These are phyloP conservation scores for Hirtodrosophila cameraria DNA, from an alignment of 2,888 invertebrate species.

Conservation along the genomic window DNA sequence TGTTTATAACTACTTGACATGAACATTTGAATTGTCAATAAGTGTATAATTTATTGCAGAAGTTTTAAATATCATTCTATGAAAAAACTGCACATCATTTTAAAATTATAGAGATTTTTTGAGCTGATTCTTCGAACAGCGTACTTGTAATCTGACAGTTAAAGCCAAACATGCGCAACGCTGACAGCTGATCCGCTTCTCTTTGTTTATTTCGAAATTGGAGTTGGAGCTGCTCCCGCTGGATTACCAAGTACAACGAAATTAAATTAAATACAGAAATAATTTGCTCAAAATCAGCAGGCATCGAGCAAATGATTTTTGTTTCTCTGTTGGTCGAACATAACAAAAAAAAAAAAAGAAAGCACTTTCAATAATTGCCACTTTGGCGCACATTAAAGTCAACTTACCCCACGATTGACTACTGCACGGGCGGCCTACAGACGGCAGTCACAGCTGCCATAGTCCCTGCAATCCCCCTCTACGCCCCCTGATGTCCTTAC, in stretches of 20 bases:
- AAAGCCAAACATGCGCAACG: background rate
- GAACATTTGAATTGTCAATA: no score
- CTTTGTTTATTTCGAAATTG: background rate
- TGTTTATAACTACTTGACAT: no score
- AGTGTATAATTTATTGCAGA: no score
- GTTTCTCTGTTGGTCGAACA: constrained; percentile 35
- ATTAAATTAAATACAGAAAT: constrained; percentile 78
- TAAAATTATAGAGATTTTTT: no score
- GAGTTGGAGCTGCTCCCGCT: constrained; percentile 16
- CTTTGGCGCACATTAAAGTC: constrained; percentile 78
- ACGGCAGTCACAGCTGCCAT: constrained; percentile 1
- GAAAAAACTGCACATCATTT: no score
- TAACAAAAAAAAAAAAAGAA: no score
- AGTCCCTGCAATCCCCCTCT: background rate
- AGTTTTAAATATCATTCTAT: no score
- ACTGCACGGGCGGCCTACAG: constrained; percentile 47
- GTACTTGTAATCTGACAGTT: background rate
- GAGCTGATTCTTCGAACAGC: no score
- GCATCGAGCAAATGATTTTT: constrained; percentile 59
- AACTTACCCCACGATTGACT: constrained; percentile 77
- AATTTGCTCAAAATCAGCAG: constrained; percentile 73
- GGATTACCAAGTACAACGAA: constrained; percentile 39
- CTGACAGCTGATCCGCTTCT: background rate
- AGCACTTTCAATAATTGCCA: constrained; percentile 80
- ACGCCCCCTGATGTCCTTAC: constrained; percentile 31